phyloP scores from a whole-genome alignment of 23 tunicate genomes.

The Styela plicata region DNA sequence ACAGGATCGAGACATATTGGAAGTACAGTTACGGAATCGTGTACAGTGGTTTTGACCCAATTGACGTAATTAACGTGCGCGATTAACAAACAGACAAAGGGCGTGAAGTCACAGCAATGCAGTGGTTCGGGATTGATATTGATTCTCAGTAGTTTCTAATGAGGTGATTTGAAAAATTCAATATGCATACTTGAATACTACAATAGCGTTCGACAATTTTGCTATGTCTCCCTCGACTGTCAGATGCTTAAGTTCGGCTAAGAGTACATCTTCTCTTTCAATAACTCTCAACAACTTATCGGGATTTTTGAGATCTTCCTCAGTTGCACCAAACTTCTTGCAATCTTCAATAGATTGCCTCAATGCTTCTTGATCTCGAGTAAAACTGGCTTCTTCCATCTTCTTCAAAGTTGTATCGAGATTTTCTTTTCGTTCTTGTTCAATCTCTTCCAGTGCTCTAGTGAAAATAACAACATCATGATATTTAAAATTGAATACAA shows the following conservation, averaged over 20 bases:
- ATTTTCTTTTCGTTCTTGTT: background rate
- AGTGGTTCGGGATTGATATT: too few species aligned
- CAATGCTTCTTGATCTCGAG: constrained; percentile 22
- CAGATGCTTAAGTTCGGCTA: constrained; percentile 3
- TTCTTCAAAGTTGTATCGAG: constrained; percentile 17
- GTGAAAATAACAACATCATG: too few species aligned
- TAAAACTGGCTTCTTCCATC: constrained; percentile 25
- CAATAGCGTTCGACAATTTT: constrained; percentile 16
- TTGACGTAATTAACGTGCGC: too few species aligned
- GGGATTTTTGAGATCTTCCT: constrained; percentile 4
- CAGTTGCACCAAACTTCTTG: constrained; percentile 5
- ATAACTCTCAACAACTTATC: constrained; percentile 27
- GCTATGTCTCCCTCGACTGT: background rate
- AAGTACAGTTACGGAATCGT: too few species aligned
- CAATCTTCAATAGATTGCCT: constrained; percentile 27
- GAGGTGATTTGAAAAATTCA: too few species aligned
- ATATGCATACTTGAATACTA: constrained; percentile 17
- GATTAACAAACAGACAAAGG: too few species aligned
- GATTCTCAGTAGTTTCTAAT: too few species aligned
- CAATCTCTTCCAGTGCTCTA: constrained; percentile 26
- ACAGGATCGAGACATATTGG: too few species aligned
- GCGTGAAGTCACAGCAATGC: too few species aligned
- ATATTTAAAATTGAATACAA: too few species aligned
- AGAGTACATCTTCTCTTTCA: constrained; percentile 19
- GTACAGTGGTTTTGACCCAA: too few species aligned